phyloP scores from a whole-genome alignment of 1,140 invertebrate genomes.

The Pemphigus obesinymphae region DNA sequence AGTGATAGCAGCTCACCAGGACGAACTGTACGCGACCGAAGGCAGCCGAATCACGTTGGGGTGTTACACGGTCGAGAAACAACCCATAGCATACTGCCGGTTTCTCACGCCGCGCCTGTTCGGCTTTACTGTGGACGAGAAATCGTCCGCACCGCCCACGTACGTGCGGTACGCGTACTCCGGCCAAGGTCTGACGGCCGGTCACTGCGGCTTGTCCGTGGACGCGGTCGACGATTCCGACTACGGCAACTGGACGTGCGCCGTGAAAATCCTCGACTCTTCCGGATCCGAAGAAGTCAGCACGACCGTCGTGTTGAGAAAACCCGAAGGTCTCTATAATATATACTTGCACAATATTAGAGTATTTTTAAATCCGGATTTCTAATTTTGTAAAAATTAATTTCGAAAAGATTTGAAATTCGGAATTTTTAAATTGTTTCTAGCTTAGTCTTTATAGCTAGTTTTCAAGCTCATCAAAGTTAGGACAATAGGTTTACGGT shows the following conservation, averaged over 20 bases:
- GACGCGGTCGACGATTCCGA: neutral
- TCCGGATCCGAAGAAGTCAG: conserved; percentile 10
- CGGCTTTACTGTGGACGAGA: conserved; percentile 14
- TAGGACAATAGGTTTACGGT: too few species aligned
- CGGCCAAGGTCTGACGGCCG: conserved; percentile 9
- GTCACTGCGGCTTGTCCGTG: conserved; percentile 16
- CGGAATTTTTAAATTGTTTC: too few species aligned
- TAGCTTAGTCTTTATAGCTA: too few species aligned
- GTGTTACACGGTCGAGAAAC: neutral
- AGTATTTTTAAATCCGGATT: too few species aligned
- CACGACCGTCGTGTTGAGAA: neutral
- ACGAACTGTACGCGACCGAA: conserved; percentile 19
- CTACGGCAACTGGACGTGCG: conserved; percentile 35
- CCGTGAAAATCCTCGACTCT: conserved; percentile 11
- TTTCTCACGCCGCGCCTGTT: neutral
- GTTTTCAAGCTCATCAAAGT: too few species aligned
- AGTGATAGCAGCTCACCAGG: conserved; percentile 3
- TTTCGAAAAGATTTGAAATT: too few species aligned
- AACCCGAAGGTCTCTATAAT: conserved; percentile 8
- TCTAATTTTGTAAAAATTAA: too few species aligned
- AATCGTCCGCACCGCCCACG: neutral
- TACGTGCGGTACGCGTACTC: conserved; percentile 2
- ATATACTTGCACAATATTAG: neutral
- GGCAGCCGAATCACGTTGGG: neutral
- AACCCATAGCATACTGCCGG: conserved; percentile 14